Percentiles rank a stretch among this genome's conserved stretches.
phyloP scores from a whole-genome alignment of 2,113 vertebrate genomes.

The Synchiropus splendidus region DNA sequence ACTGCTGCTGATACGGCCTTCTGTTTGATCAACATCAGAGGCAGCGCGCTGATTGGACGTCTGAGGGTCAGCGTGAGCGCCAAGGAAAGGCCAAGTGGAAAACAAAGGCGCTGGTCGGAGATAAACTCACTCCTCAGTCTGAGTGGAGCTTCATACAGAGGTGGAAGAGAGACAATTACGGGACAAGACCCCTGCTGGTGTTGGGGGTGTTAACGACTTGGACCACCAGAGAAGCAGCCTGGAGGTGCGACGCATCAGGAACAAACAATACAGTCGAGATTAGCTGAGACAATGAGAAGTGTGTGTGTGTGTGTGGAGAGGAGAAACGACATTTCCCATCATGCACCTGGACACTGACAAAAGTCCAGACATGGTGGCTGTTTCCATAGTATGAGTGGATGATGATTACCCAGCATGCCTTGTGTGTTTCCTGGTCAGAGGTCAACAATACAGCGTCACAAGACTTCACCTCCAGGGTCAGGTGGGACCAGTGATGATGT shows the following conservation, averaged over 20 bases:
- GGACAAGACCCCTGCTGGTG: neutral
- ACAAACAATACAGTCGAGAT: slow-evolving; percentile 30
- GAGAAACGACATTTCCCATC: neutral
- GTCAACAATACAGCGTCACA: too few species aligned
- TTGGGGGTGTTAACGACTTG: slow-evolving; percentile 5
- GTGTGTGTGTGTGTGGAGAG: too few species aligned
- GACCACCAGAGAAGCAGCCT: slow-evolving; percentile 42
- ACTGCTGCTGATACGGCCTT: neutral
- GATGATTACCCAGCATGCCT: too few species aligned
- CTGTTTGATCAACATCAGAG: slow-evolving; percentile 34
- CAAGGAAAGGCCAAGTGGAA: too few species aligned
- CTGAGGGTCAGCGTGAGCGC: too few species aligned
- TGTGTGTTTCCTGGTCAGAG: too few species aligned
- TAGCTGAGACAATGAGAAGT: slow-evolving; percentile 20
- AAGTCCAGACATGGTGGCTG: too few species aligned
- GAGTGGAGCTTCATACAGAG: too few species aligned
- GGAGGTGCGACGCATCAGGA: slow-evolving; percentile 28
- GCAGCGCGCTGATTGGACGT: slow-evolving; percentile 16
- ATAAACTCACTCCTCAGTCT: too few species aligned
- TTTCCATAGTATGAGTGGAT: too few species aligned
- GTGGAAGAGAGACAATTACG: too few species aligned
- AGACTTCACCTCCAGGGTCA: neutral
- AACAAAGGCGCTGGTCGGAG: too few species aligned
- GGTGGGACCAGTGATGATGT: neutral
- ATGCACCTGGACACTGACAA: neutral